Evolutionary conservation across 2,888 invertebrate species (phyloP).

Genomic region (Ophioninae sp.): DNA sequence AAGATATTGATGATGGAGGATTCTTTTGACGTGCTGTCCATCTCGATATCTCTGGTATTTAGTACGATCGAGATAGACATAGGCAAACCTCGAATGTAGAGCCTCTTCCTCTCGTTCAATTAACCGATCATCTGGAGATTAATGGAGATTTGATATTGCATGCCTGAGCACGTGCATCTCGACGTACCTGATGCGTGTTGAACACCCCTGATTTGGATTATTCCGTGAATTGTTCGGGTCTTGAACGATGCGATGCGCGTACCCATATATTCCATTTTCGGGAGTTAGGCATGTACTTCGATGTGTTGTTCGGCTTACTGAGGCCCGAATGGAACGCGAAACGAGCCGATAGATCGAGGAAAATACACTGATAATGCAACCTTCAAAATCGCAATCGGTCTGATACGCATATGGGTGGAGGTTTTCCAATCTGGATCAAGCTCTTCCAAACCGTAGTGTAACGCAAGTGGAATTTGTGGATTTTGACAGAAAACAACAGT

Average conservation of each 20-base stretch:
- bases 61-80: not conserved
- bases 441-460: not conserved
- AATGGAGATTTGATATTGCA: conserved; percentile 52
- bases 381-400: not conserved
- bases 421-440: not conserved
- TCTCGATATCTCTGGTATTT: conserved; percentile 4
- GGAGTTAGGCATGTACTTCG: conserved; percentile 10
- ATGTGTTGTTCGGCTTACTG: not conserved
- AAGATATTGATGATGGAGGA: not conserved
- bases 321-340: not conserved
- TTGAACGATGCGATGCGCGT: not conserved
- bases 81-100: conserved; percentile 41
- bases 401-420: not conserved
- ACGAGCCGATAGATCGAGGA: not conserved
- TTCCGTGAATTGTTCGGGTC: conserved; percentile 18
- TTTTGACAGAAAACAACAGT: not conserved
- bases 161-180: conserved; percentile 48
- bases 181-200: conserved; percentile 14
- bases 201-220: conserved; percentile 36
- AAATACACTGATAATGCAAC: not conserved
- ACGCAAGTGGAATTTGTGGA: not conserved
- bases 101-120: conserved; percentile 37
- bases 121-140: conserved; percentile 50
- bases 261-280: conserved; percentile 9
- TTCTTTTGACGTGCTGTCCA: not conserved